phyloP scores from a whole-genome alignment of 2,797 vertebrate genomes.

The Myotis myotis region DNA sequence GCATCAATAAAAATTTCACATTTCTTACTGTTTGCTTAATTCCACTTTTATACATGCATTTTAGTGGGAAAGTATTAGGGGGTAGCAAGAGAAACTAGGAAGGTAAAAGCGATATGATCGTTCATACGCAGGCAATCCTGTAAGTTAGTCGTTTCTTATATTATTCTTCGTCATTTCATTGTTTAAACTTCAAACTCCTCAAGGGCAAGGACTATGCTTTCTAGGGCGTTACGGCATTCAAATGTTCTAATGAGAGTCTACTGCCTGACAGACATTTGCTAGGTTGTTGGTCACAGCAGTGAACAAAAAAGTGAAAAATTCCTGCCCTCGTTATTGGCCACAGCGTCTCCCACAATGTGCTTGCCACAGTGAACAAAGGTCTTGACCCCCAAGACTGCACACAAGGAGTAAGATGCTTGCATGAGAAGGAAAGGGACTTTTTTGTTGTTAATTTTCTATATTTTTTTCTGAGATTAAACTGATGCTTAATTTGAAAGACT shows the following conservation, averaged over 20 bases:
- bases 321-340: neutral
- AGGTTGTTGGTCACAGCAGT: neutral
- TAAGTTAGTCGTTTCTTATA: neutral
- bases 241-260: neutral
- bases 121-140: neutral
- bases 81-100: neutral
- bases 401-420: neutral
- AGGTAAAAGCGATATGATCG: neutral
- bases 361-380: neutral
- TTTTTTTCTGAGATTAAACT: neutral
- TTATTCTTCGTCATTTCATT: neutral
- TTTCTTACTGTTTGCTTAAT: neutral
- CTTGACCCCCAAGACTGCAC: neutral
- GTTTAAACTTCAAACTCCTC: conserved; percentile 19
- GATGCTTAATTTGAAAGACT: conserved; percentile 19
- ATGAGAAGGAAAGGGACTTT: neutral
- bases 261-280: neutral
- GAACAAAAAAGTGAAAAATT: neutral
- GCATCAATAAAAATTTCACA: neutral
- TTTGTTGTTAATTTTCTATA: neutral
- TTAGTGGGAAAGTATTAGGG: neutral
- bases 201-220: neutral
- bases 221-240: neutral
- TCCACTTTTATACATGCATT: neutral
- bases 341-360: neutral